Evolutionary conservation across 2,113 vertebrate genomes (phyloP), one percentile per base, ranked within the genome.

Genomic region (Epinephelus fuscoguttatus): DNA sequence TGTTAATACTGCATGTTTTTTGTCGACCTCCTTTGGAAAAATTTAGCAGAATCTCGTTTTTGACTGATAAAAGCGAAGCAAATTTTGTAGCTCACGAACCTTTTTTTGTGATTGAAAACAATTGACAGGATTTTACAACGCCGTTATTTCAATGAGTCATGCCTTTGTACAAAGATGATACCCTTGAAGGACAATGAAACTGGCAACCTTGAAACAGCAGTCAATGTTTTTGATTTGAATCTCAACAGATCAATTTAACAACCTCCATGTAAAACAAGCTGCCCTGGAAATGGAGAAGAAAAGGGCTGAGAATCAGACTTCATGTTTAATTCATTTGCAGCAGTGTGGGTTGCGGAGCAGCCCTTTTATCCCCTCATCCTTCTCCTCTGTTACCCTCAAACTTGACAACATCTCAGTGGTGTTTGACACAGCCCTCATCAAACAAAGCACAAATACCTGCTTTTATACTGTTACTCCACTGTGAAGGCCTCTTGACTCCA

Each of bases 381-480:
- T 77, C 30, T 68, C 68, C 55, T 52, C 30, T 53, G 27, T 25
- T 37, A 11, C 68, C 77, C 75, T 70, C 47, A 70, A 82, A 86
- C 78, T 77, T 75, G 64, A 89, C 57, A 55, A 76, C 84, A 81
- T 86, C 81, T 81, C 68, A 55, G 86, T 77, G 87, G 90, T 71
- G 87, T 84, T 45, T 56, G 66, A 82, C 84, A 45, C 80, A 80
- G 80, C 71, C 80, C 88, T 88, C 75, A 82, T 82, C 78, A 62
- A 93, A 90, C 83, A 89, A 93, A 94, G 93, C 93, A 94, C 92
- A 94, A 94, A 91, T 78, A 93, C 87, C 90, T 90, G 92, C 93
- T 93, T 85, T 93, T 90, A 76, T 93, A 94, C 92, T 93, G 85
- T 92, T 91, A 91, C 68, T 87, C 91, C 92, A 95, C 94, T 95